phyloP scores from a whole-genome alignment of 2,113 vertebrate genomes.

The Dolichallabes microphthalmus region DNA sequence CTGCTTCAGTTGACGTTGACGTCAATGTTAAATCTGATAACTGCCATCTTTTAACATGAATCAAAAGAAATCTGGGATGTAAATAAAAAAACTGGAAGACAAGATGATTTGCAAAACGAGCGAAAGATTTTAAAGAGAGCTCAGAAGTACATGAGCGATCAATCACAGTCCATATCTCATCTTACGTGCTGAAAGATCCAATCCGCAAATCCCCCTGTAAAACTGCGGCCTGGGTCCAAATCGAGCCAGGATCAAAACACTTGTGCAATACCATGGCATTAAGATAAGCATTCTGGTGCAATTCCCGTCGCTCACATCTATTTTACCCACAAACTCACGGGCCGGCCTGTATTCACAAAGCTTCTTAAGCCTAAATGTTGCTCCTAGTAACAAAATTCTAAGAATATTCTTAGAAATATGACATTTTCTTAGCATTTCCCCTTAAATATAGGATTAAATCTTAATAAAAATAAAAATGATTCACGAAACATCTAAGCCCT shows the following conservation, averaged over 20 bases:
- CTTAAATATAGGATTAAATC: too few species aligned
- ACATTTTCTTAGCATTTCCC: too few species aligned
- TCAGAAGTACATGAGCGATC: conserved; percentile 51
- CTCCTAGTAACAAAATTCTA: too few species aligned
- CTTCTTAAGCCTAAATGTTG: too few species aligned
- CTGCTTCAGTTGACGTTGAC: conserved; percentile 51
- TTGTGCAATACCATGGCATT: conserved; percentile 57
- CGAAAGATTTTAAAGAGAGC: conserved; percentile 38
- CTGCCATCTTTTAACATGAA: conserved; percentile 49
- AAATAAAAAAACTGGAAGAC: conserved; percentile 20
- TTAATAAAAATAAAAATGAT: too few species aligned
- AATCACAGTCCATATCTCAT: conserved; percentile 61
- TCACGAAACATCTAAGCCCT: too few species aligned
- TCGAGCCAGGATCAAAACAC: conserved; percentile 58
- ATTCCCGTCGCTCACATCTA: conserved; percentile 45
- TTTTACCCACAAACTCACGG: conserved; percentile 59
- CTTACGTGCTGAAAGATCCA: conserved; percentile 53
- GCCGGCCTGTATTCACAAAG: too few species aligned
- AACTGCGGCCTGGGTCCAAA: conserved; percentile 55
- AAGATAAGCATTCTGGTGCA: conserved; percentile 54
- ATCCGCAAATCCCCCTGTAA: conserved; percentile 63
- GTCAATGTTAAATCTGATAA: conserved; percentile 59
- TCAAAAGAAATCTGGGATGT: neutral
- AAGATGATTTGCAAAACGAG: neutral
- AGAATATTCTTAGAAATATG: too few species aligned